Evolutionary conservation across 1,140 invertebrate genomes (phyloP).

Genomic region (Bombus sibiricus): DNA sequence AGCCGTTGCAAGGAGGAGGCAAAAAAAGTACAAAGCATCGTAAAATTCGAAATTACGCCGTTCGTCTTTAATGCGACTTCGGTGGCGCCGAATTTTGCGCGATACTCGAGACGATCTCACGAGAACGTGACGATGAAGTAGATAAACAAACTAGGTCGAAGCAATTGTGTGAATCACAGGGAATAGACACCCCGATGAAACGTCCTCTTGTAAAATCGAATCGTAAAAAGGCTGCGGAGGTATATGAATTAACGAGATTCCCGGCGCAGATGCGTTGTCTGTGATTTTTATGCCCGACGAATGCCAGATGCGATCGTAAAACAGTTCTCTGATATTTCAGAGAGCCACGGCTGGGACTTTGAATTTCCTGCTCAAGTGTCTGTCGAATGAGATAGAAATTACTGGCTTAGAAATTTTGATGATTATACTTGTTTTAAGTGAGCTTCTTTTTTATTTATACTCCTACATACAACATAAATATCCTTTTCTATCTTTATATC

Average conservation of each 20-base stretch:
- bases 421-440: neutral
- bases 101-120: neutral
- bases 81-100: conserved; percentile 12
- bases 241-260: conserved; percentile 18
- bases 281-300: conserved; percentile 19
- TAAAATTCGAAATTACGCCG: conserved; percentile 4
- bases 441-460: neutral
- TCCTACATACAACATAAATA: too few relatives aligned
- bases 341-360: neutral
- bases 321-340: neutral
- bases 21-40: neutral
- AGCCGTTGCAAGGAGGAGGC: neutral
- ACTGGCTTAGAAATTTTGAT: neutral
- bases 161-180: neutral
- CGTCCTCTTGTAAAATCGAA: neutral
- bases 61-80: neutral
- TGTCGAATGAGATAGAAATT: neutral
- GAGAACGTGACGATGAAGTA: neutral
- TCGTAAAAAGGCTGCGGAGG: conserved; percentile 3
- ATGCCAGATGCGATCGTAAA: conserved; percentile 7
- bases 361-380: neutral
- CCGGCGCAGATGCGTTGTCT: neutral
- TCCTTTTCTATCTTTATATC: neutral
- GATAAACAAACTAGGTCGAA: neutral
- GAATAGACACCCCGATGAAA: neutral